phyloP scores from a whole-genome alignment of 2,888 invertebrate genomes.

The Acleris sparsana region DNA sequence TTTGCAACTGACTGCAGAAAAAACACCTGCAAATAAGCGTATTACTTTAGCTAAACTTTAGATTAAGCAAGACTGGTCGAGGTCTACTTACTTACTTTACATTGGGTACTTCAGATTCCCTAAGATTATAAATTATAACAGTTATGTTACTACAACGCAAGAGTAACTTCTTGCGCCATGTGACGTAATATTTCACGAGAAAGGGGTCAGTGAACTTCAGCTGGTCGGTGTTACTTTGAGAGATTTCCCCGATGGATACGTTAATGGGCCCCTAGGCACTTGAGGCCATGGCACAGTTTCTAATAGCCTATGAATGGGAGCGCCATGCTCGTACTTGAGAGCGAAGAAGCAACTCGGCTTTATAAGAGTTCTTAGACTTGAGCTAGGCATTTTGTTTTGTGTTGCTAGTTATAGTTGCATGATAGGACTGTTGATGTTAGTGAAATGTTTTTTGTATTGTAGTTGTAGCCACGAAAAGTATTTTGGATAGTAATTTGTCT shows the following conservation, averaged over 20 bases:
- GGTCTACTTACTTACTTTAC: too few species aligned
- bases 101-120: too few species aligned
- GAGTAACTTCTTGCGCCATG: constrained; percentile 7
- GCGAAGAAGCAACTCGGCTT: not conserved
- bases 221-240: constrained; percentile 22
- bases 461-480: too few species aligned
- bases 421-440: too few species aligned
- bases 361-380: not conserved
- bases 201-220: constrained; percentile 22
- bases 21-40: too few species aligned
- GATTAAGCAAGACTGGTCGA: too few species aligned
- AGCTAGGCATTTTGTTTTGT: not conserved
- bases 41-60: too few species aligned
- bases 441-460: too few species aligned
- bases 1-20: too few species aligned
- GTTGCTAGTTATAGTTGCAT: too few species aligned
- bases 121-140: too few species aligned
- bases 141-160: not conserved
- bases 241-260: constrained; percentile 29
- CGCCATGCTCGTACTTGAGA: constrained; percentile 2
- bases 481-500: too few species aligned
- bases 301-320: constrained; percentile 10
- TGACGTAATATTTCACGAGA: constrained; percentile 21
- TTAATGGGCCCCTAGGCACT: constrained; percentile 12
- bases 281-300: constrained; percentile 8